Evolutionary conservation across 2,113 vertebrate species (phyloP), one percentile per base, ranked within the genome.

Genomic region (Amphiprion ocellaris): DNA sequence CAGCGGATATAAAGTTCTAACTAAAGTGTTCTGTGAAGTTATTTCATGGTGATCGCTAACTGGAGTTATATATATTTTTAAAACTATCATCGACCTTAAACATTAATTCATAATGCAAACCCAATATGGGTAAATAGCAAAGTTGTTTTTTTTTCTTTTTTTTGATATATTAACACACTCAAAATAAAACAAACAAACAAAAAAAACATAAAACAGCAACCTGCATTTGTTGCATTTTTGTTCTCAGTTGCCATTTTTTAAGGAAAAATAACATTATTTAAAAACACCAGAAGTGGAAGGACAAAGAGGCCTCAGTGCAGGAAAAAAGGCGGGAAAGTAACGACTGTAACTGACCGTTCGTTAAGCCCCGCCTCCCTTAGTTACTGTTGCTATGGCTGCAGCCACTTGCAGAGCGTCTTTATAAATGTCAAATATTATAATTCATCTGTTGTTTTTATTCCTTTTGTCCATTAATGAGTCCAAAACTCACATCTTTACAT

Each of bases 111-210:
- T 68, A 70, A 70, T 69, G 77, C 58, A 21, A 89, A 92, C 92
- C 91, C 93, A 93, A 92, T 92, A 89, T 92, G 93, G 92, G 92
- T 81, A 69, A 90, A 90, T 65, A 76, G 72, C 52, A 44, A 46
- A 5, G 11, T 54, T 56, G 39, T 67, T 76, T 69, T 39, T 2
- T 21, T 14, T 44, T 33, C 58, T 39, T n/a, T 54, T 10, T 37
- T 37, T 37, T 44, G 10, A 64, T 23, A 55, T 44, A 67, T 39
- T 70, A 59, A 30, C 50, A 21, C 8, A 71, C 39, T 44, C 50
- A 46, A 15, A 56, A 37, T 1, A 37, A 37, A 37, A 33, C 5
- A 33, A 33, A 37, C 8, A 1, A 26, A 26, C n/a, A 26, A 26
- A 2, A 26, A 26, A 67, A 26, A 74, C 63, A 41, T 15, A 19